Conservation (phyloP, 2,888 invertebrate species). For the Chydorus sphaericus region DNA sequence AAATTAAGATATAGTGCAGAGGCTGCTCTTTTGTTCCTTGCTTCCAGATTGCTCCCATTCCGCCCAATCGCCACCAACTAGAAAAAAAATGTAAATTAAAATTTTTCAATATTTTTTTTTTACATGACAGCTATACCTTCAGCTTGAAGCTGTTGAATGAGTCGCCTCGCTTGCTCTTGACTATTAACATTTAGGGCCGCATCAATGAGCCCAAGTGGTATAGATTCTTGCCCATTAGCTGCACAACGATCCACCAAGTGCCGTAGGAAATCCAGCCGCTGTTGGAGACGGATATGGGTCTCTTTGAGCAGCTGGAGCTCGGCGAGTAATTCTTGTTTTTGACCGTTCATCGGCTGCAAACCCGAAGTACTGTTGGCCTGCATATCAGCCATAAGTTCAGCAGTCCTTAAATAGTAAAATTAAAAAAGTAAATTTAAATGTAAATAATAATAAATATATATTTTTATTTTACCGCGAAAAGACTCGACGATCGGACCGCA, state of each 20-base stretch:
- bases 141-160: conserved; percentile 23
- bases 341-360: conserved; percentile 27
- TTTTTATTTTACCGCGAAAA: conserved; percentile 21
- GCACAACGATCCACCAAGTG: conserved; percentile 28
- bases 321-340: conserved; percentile 32
- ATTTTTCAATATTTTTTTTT: not conserved
- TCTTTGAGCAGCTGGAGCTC: conserved; percentile 32
- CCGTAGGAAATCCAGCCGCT: conserved; percentile 26
- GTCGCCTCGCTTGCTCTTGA: conserved; percentile 26
- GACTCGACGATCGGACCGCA: conserved; percentile 23
- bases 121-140: conserved; percentile 15
- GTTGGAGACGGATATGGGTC: conserved; percentile 30
- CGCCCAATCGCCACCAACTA: not conserved
- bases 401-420: conserved; percentile 21
- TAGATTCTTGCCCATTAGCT: conserved; percentile 25
- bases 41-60: not conserved
- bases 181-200: conserved; percentile 27
- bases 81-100: not conserved
- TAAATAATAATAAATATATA: not conserved
- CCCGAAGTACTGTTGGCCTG: conserved; percentile 23
- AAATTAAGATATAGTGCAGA: not conserved
- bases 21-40: not conserved
- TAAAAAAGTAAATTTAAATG: not conserved
- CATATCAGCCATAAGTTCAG: conserved; percentile 25
- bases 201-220: conserved; percentile 27